phyloP scores from a whole-genome alignment of 1,140 invertebrate species.

The Panulirus ornatus region DNA sequence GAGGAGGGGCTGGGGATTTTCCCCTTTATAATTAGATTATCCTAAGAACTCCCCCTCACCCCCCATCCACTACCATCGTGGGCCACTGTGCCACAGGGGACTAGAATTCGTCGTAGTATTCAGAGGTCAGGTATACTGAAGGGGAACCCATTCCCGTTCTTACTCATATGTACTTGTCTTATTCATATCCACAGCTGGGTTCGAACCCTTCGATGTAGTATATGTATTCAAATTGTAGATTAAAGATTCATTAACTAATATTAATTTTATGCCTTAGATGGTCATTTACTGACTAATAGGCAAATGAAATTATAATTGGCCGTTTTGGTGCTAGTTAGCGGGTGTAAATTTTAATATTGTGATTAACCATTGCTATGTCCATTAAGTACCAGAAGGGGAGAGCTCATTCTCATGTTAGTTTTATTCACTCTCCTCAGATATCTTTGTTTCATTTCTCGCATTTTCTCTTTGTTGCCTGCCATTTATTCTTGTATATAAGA shows the following conservation, averaged over 20 bases:
- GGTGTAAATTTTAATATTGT: background rate
- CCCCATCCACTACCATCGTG: slow-evolving; percentile 1
- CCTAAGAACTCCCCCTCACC: background rate
- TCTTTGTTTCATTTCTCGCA: background rate
- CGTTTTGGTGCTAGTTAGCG: background rate
- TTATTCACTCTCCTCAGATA: background rate
- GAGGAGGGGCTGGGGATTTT: slow-evolving; percentile 19
- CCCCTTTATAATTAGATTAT: slow-evolving; percentile 52
- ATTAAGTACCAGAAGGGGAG: background rate
- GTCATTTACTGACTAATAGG: background rate
- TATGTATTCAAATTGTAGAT: background rate
- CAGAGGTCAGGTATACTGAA: too few relatives aligned
- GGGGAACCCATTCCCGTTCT: too few relatives aligned
- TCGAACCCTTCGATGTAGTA: too few relatives aligned
- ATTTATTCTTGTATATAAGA: too few relatives aligned
- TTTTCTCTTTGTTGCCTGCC: slow-evolving; percentile 1
- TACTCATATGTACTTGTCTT: too few relatives aligned
- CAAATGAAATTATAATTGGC: background rate
- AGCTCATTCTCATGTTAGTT: background rate
- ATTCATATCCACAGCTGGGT: too few relatives aligned
- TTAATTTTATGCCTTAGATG: background rate
- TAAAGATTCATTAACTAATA: background rate
- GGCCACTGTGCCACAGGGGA: background rate
- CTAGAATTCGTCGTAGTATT: background rate
- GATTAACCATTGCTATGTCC: background rate